phyloP scores from a whole-genome alignment of 1,140 invertebrate species.

The Meloidogyne hapla region DNA sequence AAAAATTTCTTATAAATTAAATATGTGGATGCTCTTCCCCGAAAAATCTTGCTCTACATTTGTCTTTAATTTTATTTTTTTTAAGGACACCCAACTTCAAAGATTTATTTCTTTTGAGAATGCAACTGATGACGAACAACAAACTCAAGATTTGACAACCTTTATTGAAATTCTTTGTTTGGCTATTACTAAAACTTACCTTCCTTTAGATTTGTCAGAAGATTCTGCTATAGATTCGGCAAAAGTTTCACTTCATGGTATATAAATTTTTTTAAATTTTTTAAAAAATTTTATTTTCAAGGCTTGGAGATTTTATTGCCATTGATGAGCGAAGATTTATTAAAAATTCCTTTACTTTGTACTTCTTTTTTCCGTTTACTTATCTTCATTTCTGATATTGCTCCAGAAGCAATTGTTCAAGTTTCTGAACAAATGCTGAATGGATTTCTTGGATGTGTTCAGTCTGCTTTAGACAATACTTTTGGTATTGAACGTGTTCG shows the following conservation, averaged over 20 bases:
- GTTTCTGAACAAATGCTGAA: constrained; percentile 25
- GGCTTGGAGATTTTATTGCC: constrained; percentile 33
- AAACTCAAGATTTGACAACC: constrained; percentile 33
- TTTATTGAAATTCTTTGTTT: constrained; percentile 37
- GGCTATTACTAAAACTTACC: constrained; percentile 33
- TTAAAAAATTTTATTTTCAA: too few relatives aligned
- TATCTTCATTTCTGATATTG: constrained; percentile 32
- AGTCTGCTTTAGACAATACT: constrained; percentile 16
- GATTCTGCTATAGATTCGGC: not conserved
- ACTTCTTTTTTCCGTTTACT: constrained; percentile 37
- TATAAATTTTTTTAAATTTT: not conserved
- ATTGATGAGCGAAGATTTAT: constrained; percentile 35
- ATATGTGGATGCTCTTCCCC: too few relatives aligned
- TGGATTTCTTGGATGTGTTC: constrained; percentile 26
- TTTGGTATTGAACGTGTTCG: constrained; percentile 35
- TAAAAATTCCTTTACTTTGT: constrained; percentile 31
- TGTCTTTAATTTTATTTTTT: not conserved
- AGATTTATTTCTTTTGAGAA: constrained; percentile 20
- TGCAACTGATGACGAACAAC: constrained; percentile 26
- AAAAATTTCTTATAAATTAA: too few relatives aligned
- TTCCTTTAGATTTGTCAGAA: constrained; percentile 19
- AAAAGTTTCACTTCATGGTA: constrained; percentile 26
- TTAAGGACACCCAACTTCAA: constrained; percentile 34
- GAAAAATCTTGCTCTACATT: not conserved
- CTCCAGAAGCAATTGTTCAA: constrained; percentile 28